Base-by-base conservation (phyloP, 2,113 vertebrate species). In the Rattus rattus region DNA sequence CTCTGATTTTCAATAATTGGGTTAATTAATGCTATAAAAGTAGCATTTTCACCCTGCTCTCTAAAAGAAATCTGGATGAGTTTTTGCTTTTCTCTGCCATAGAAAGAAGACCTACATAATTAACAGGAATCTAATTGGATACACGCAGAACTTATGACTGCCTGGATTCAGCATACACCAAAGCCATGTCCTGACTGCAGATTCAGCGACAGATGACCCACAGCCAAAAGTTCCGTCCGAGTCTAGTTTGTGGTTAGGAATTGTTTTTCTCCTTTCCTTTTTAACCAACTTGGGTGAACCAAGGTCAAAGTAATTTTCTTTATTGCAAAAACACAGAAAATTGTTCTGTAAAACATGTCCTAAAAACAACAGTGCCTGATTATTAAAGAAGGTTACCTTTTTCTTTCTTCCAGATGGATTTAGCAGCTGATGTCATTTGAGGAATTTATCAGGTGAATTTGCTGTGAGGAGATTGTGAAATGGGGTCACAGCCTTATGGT, bases 261-360 rank as follows among this genome's bases (percentile, higher is more conserved):
- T 26, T 17, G 56, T 39, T 61, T 22, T 39, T 39, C 20, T 83
- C n/a, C 39, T 54, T 70, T 28, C 88, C 54, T 59, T n/a, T 63
- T 83, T 88, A 54, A 85, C 16, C 77, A 94, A 75, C 8, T 49
- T 95, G 63, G 67, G 56, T 76, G 54, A 90, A 94, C 36, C 92
- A 95, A 95, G 96, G 92, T 97, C 86, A 94, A 96, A 97, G 88
- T 97, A 67, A 96, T 97, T 92, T 97, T 96, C 65, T 86, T 91
- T 92, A 96, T 93, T 93, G 73, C 11, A 77, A 94, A 94, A 95
- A 80, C 56, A 92, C 7, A 96, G 63, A 93, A 96, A 95, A 84
- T 72, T 94, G n/a, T 95, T 92, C 83, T 88, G 11, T 54, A 96
- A 97, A 84, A 91, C 16, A 95, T 69, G 11, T 92, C 13, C 69